Percentiles rank a stretch among this genome's conserved stretches.
Conservation (phyloP, 2,888 invertebrate species). For the Erebia palarica region DNA sequence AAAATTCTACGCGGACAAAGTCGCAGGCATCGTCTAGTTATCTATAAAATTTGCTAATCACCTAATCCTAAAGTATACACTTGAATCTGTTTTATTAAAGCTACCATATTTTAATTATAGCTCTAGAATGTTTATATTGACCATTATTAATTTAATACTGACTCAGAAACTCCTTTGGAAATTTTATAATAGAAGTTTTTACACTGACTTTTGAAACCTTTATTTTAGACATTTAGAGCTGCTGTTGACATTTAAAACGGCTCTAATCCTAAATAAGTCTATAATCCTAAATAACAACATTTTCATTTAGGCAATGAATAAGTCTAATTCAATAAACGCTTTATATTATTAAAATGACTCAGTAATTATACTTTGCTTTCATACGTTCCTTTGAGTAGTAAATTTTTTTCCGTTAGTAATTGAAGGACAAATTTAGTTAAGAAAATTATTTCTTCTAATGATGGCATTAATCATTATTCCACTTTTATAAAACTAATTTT, state of each 20-base stretch:
- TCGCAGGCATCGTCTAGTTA: no score
- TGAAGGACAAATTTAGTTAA: background rate
- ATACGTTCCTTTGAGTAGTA: background rate
- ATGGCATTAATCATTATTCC: background rate
- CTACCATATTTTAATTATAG: background rate
- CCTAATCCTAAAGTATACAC: constrained; percentile 14
- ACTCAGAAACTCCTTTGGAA: constrained; percentile 4
- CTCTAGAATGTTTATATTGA: constrained; percentile 9
- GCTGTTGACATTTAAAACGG: background rate
- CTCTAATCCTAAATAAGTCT: background rate
- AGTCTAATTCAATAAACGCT: background rate
- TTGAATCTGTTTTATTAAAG: background rate
- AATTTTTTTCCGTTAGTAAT: background rate
- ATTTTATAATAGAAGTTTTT: background rate
- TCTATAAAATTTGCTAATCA: background rate
- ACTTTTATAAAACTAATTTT: no score
- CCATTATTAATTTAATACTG: background rate
- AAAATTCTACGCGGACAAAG: no score
- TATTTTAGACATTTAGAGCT: background rate
- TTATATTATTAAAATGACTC: background rate
- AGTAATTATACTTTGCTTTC: background rate
- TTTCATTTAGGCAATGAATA: background rate
- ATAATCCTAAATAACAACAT: background rate
- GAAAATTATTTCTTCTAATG: background rate
- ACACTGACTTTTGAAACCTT: background rate